Base-by-base conservation (phyloP, 2,797 vertebrate genomes). In the Hippocampus kuda region DNA sequence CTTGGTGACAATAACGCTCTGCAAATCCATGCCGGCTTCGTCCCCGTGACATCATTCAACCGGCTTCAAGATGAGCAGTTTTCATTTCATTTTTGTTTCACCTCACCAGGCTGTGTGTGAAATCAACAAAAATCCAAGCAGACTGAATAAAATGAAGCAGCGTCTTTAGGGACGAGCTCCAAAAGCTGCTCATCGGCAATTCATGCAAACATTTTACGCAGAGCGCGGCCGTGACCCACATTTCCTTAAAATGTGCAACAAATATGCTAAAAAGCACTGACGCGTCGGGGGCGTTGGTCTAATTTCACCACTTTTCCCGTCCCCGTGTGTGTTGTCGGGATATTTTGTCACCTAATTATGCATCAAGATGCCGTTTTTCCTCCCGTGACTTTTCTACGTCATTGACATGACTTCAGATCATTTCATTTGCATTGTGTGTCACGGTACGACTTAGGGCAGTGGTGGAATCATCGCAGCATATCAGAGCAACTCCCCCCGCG, bases 191-290 rank as follows among this genome's bases (percentile, higher is more conserved):
- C 2, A 59, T 27, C 13, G 3, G 5, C 56, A 16, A 59, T 30
- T 59, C 26, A 27, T 59, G 26, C 56, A 27, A 59, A 59, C 56
- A 26, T 27, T 59, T 59, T 56, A 24, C 53, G n/a, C 53, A 26
- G 53, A 56, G n/a, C n/a, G 53, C 11, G n/a, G 53, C 24, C 27
- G 56, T 26, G 26, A 27, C 56, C 56, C 56, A 26, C 27, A 27
- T 30, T 59, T 59, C 13, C 56, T 59, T 59, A 59, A 59, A 59
- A 59, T 59, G 26, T 59, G 56, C 56, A 59, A 27, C 30, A 59
- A 59, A 30, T 24, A 54, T 54, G 53, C 53, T 24, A 56, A 56
- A 38, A 56, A 24, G 53, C 53, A 4, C 53, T 24, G n/a, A 24
- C 53, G 53, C 53, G n/a, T 26, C 1, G 56, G 26, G 56, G 27